Conservation (phyloP, 1,140 invertebrate genomes). For the Habropoda laboriosa region DNA sequence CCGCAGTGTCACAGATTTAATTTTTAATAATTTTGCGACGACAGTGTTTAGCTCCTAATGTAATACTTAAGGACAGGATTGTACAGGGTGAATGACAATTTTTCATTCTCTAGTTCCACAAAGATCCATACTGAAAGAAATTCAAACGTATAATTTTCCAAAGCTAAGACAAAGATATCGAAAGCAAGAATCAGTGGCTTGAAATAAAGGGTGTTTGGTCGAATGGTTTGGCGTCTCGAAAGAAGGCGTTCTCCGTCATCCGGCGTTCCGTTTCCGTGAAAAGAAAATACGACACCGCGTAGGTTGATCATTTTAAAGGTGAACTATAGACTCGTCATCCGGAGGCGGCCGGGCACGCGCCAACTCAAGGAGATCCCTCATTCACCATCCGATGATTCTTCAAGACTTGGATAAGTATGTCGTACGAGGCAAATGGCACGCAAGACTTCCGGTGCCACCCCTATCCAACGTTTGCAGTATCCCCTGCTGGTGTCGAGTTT, state of each 20-base stretch:
- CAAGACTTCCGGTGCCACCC: conserved; percentile 78
- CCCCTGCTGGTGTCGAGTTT: conserved; percentile 69
- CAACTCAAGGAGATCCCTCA: conserved; percentile 70
- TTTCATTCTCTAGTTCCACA: no score
- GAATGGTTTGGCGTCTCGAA: conserved; percentile 7
- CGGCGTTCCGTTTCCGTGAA: background rate
- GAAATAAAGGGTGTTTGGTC: background rate
- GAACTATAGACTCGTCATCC: conserved; percentile 18
- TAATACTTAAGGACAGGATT: no score
- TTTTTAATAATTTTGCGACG: no score
- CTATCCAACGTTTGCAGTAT: conserved; percentile 46
- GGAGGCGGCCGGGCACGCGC: conserved; percentile 74
- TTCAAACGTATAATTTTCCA: no score
- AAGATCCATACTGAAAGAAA: no score
- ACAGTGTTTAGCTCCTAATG: no score
- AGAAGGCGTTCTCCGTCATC: background rate
- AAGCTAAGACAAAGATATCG: no score
- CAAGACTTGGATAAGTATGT: conserved; percentile 74
- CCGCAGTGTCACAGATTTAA: no score
- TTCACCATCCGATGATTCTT: conserved; percentile 75
- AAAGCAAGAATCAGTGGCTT: background rate
- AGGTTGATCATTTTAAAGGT: conserved; percentile 35
- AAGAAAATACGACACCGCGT: conserved; percentile 29
- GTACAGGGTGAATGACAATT: no score
- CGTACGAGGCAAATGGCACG: conserved; percentile 77